phyloP scores from a whole-genome alignment of 2,888 invertebrate species.

The Arrhopalites spinosus region DNA sequence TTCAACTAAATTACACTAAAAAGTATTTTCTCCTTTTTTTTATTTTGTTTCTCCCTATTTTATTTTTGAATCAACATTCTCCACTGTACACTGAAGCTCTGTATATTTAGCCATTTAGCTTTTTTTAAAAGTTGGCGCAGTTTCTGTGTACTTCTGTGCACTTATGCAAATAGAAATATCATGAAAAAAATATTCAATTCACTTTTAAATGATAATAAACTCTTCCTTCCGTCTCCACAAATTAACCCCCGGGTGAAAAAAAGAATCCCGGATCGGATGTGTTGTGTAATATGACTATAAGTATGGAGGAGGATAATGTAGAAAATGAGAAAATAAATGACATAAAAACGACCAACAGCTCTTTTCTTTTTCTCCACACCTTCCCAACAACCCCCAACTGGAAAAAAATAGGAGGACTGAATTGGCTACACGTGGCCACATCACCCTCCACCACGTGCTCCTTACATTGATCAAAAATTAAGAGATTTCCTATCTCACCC shows the following conservation, averaged over 20 bases:
- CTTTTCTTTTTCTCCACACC: conserved; percentile 23
- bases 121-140: no score
- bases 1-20: not conserved
- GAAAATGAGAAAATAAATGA: conserved; percentile 6
- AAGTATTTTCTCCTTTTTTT: not conserved
- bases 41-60: not conserved
- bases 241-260: no score
- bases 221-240: no score
- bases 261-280: no score
- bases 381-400: conserved; percentile 7
- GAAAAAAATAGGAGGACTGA: not conserved
- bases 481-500: conserved; percentile 27
- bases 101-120: not conserved
- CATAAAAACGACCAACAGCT: not conserved
- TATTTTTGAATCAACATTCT: not conserved
- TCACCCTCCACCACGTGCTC: conserved; percentile 30
- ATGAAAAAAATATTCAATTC: no score
- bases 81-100: not conserved
- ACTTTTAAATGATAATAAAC: no score
- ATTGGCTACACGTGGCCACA: conserved; percentile 19
- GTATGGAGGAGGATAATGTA: not conserved
- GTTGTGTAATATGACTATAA: no score
- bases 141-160: no score
- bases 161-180: no score
- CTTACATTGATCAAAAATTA: conserved; percentile 33